Evolutionary conservation across 2,888 invertebrate genomes (phyloP).

Genomic region (Siphlonurus alternatus): DNA sequence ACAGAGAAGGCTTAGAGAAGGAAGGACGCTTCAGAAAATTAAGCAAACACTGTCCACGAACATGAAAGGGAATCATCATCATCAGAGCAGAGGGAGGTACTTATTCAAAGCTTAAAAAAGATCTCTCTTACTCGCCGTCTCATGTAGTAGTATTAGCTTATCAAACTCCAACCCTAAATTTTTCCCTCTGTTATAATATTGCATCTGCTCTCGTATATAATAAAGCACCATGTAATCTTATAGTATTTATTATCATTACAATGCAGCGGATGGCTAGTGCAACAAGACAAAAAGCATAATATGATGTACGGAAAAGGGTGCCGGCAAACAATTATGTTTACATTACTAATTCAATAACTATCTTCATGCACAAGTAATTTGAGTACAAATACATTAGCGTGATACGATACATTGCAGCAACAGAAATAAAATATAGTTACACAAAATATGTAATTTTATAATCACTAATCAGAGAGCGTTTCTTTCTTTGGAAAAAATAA

Average conservation of each 20-base stretch:
- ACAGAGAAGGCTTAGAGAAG: background rate
- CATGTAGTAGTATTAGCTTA: background rate
- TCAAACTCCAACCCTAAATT: background rate
- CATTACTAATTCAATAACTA: no score
- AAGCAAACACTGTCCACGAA: background rate
- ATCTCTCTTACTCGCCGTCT: background rate
- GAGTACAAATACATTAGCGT: no score
- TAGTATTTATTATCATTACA: background rate
- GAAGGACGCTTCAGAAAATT: background rate
- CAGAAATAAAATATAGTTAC: no score
- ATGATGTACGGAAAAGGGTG: no score
- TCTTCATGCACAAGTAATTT: no score
- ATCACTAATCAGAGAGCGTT: no score
- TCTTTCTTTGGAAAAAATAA: no score
- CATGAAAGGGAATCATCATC: background rate
- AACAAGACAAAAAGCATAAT: no score
- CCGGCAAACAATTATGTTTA: no score
- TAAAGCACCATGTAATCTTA: background rate
- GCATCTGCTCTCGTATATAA: background rate
- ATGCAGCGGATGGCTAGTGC: no score
- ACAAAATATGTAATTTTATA: no score
- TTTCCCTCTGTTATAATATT: background rate
- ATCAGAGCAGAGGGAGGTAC: background rate
- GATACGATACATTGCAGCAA: no score
- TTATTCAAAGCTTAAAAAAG: background rate